Evolutionary conservation across 2,113 vertebrate genomes (phyloP).

Genomic region (Zosterops japonicus): DNA sequence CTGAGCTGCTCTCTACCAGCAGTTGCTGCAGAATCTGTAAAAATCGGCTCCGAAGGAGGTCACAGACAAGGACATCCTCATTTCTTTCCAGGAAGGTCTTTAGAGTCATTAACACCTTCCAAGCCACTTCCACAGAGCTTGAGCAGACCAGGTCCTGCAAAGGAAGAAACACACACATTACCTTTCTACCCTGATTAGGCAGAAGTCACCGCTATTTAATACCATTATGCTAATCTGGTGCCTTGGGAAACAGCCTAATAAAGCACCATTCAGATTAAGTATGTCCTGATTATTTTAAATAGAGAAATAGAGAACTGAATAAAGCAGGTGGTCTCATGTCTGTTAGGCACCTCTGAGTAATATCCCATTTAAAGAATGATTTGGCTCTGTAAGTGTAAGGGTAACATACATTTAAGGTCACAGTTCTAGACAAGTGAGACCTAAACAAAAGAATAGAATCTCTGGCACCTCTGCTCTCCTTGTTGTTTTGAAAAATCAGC

Average conservation of each 20-base stretch:
- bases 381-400: not conserved
- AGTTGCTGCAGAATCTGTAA: constrained; percentile 84
- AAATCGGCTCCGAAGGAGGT: constrained; percentile 79
- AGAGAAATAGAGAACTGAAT: not conserved
- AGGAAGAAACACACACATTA: not conserved
- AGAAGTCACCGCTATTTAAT: not conserved
- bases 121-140: constrained; percentile 73
- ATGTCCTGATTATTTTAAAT: not conserved
- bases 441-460: not conserved
- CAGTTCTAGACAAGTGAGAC: not conserved
- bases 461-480: not conserved
- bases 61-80: constrained; percentile 70
- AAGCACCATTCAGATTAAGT: not conserved
- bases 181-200: not conserved
- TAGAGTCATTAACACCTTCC: constrained; percentile 76
- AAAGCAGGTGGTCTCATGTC: not conserved
- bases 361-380: not conserved
- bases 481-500: constrained; percentile 7
- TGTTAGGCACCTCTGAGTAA: not conserved
- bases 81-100: constrained; percentile 72
- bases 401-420: not conserved
- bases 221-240: not conserved
- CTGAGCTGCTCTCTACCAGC: constrained; percentile 69
- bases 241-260: constrained; percentile 28
- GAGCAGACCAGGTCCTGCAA: constrained; percentile 82